Evolutionary conservation across 2,113 vertebrate species (phyloP), one percentile per base, ranked within the genome.

Genomic region (Cyphomyrus discorhynchus): DNA sequence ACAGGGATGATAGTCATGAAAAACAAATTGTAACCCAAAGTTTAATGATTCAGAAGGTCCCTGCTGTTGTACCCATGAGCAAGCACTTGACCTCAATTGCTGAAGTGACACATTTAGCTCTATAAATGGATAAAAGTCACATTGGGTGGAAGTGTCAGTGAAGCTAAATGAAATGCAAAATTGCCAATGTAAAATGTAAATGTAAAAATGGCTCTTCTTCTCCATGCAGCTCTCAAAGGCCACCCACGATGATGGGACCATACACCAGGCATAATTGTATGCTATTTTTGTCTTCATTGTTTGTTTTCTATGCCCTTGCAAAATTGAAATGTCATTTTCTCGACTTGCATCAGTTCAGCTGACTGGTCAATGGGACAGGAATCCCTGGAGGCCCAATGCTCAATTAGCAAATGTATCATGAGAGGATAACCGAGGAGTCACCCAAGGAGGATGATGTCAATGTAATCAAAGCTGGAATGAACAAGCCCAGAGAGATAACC

Each of bases 351-450:
- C 74, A 42, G 74, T 80, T 80, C 74, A 80, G 31, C 74, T 80
- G 31, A 80, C 74, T 80, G 74, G 74, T 80, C 74, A 80, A 80
- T 80, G 74, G 31, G 74, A 80, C 74, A 35, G n/a, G 35, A 80
- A 80, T 80, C 74, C 74, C 74, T 80, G 31, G 35, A 80, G 74
- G 31, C 35, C 13, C 74, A 80, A 80, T 42, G 74, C 31, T 42
- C 74, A 80, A 80, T 80, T 80, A 80, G 74, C 74, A 80, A 80
- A 80, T 80, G 74, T 42, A 80, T 42, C 74, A 80, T 80, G 27
- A 31, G 62, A 70, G 62, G 62, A 70, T 70, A 70, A 70, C n/a
- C 1, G 62, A 70, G 62, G n/a, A 70, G n/a, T 70, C 62, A 31
- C 62, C 62, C 10, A 70, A 42, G 74, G 74, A 80, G 74, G 35